Evolutionary conservation across 2,888 invertebrate species (phyloP), one percentile per base, ranked within the genome.

Genomic region (Alviniconcha strummeri): DNA sequence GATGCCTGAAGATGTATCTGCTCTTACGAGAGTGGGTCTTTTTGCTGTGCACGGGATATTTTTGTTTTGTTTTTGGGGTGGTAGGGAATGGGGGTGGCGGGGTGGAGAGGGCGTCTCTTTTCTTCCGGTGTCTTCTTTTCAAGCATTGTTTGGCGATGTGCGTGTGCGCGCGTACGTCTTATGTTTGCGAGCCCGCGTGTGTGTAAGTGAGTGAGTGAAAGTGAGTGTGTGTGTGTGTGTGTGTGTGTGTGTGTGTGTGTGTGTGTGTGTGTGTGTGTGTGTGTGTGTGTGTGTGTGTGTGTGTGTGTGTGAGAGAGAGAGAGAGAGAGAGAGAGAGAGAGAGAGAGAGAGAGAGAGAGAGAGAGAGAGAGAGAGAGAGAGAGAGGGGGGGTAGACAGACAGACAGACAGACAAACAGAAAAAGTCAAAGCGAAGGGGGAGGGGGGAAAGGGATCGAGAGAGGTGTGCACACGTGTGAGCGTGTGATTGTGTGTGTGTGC

Each of bases 321-420:
- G 5, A 71, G 71, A 71, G 17, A 71, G 71, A 71, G 19, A 71
- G 71, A 71, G 19, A n/a, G 6, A 71, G 19, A 71, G 5, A 19
- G 71, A n/a, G n/a, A 71, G 71, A 71, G 19, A 71, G 19, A 71
- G 71, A 71, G 19, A 19, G 71, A 71, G 6, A n/a, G 19, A n/a
- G 8, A n/a, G 5, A 17, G 17, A 69, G 15, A 69, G 69, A 17
- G 11, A 15, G 15, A 69, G 69, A n/a, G 5, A 69, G 17, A 69
- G n/a, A n/a, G 71, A 71, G 6, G 69, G 6, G 6, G 6, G 17
- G 6, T 8, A 69, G 11, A 69, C 69, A 69, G 69, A 69, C 69
- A 69, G 69, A 69, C 69, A 69, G 69, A 69, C 69, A 69, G 69
- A 69, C 69, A 69, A 8, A 69, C 69, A 69, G 69, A 69, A 0